Percentiles rank a stretch among this genome's conserved stretches.
phyloP scores from a whole-genome alignment of 2,113 vertebrate genomes.

The Crotalus horridus region DNA sequence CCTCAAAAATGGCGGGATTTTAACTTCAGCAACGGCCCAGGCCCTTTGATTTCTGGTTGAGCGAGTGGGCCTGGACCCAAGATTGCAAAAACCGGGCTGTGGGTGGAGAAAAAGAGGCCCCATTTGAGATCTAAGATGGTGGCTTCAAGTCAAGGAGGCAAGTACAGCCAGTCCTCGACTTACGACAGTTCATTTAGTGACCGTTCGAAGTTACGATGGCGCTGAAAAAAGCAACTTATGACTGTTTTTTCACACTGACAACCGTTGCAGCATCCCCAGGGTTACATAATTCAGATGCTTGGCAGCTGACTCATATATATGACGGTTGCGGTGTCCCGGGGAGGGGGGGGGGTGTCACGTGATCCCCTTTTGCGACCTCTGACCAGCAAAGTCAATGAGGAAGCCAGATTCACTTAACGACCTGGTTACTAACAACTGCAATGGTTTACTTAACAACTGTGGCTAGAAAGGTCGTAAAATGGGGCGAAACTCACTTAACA shows the following conservation, averaged over 20 bases:
- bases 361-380: background rate
- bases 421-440: background rate
- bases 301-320: background rate
- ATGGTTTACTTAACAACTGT: background rate
- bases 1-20: background rate
- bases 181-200: background rate
- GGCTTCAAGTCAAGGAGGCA: background rate
- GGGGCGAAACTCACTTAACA: background rate
- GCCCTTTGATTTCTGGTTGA: background rate
- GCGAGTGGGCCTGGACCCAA: background rate
- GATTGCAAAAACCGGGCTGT: background rate
- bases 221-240: background rate
- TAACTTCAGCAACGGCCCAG: background rate
- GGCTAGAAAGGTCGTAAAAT: background rate
- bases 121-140: background rate
- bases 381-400: background rate
- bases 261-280: background rate
- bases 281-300: background rate
- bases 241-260: background rate
- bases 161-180: background rate
- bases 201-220: background rate
- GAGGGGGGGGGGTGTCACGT: too few relatives aligned
- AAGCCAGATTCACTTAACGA: background rate
- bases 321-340: too few relatives aligned
- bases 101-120: background rate